Evolutionary conservation across 2,113 vertebrate species (phyloP).

Genomic region (Heteronetta atricapilla): DNA sequence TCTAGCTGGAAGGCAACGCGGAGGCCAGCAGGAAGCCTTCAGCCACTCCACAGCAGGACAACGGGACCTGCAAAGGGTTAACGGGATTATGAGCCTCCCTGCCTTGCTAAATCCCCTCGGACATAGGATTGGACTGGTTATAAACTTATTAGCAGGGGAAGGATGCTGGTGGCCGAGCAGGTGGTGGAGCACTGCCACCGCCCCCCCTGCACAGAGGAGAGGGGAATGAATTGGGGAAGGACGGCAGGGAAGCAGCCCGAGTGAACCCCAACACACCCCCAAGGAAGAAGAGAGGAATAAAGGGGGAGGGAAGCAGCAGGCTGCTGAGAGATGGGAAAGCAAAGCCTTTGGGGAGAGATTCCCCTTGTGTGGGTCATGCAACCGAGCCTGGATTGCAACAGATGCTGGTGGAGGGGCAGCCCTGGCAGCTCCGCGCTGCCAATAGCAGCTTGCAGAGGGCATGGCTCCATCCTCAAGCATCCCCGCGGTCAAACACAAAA

Average conservation of each 20-base stretch:
- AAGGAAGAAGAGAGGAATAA: background rate
- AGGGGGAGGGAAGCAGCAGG: background rate
- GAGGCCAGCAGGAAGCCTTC: background rate
- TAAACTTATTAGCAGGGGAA: slow-evolving; percentile 36
- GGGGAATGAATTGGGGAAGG: background rate
- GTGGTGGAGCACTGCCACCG: background rate
- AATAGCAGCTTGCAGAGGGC: background rate
- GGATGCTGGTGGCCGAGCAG: background rate
- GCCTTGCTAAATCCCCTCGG: slow-evolving; percentile 42
- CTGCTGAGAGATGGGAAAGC: background rate
- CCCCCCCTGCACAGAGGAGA: background rate
- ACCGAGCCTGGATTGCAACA: fast-evolving
- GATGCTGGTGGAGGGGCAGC: background rate
- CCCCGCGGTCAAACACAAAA: fast-evolving
- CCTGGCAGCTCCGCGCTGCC: background rate
- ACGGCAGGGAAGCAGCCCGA: background rate
- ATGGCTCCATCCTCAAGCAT: background rate
- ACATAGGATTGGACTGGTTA: slow-evolving; percentile 9
- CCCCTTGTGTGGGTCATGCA: fast-evolving
- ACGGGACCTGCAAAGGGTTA: slow-evolving; percentile 33
- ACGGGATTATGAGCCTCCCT: slow-evolving; percentile 41
- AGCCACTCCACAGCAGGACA: background rate
- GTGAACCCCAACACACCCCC: background rate
- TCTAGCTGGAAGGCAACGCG: background rate
- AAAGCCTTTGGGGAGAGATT: fast-evolving